Percentiles rank a stretch among this genome's conserved stretches.
phyloP scores from a whole-genome alignment of 2,113 vertebrate species.

The Pyrgilauda ruficollis region DNA sequence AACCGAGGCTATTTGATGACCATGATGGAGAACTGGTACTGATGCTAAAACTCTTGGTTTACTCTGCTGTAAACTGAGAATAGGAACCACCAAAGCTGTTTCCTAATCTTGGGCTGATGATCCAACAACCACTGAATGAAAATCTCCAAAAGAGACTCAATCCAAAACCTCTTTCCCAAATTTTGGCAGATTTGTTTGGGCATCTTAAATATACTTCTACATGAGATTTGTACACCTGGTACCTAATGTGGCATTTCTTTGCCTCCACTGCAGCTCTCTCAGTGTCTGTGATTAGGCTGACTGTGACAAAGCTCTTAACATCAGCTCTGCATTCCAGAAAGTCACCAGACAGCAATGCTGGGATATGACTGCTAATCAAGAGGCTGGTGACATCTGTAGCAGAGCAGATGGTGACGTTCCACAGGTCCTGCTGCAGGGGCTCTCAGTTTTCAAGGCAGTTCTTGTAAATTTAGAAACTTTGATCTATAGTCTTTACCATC shows the following conservation, averaged over 20 bases:
- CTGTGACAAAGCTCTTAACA: background rate
- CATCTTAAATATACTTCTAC: background rate
- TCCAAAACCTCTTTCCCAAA: background rate
- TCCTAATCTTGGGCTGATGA: background rate
- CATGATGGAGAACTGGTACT: background rate
- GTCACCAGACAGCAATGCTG: background rate
- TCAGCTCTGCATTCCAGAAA: background rate
- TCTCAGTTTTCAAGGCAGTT: background rate
- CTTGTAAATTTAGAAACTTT: background rate
- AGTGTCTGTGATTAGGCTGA: background rate
- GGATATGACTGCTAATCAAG: background rate
- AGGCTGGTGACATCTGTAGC: background rate
- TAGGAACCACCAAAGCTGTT: background rate
- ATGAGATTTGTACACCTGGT: background rate
- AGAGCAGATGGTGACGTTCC: background rate
- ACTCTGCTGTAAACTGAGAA: background rate
- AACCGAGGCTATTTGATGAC: background rate
- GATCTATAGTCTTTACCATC: background rate
- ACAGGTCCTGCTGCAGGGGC: background rate
- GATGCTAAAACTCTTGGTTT: background rate
- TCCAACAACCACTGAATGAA: background rate
- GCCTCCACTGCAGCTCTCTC: background rate
- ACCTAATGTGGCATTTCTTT: background rate
- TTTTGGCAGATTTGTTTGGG: background rate
- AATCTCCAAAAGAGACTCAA: background rate